These are phyloP conservation scores for Mohoua ochrocephala DNA, from an alignment of 2,113 vertebrate species.

Conservation along the genomic window DNA sequence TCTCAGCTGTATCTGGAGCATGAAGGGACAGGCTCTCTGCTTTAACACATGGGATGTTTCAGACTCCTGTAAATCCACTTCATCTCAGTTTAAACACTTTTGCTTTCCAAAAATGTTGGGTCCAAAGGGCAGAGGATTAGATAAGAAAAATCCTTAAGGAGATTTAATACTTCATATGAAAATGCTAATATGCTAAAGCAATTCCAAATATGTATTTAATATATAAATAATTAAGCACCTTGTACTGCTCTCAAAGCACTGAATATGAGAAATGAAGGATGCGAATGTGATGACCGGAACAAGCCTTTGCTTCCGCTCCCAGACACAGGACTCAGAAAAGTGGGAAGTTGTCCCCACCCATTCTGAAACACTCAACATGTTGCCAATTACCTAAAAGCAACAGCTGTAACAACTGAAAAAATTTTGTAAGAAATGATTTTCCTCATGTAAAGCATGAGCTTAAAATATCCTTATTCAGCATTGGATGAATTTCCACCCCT, in stretches of 20 bases:
- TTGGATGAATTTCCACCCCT: neutral
- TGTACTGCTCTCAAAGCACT: neutral
- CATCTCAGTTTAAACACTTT: neutral
- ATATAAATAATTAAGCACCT: neutral
- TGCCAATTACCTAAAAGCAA: neutral
- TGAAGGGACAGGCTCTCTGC: neutral
- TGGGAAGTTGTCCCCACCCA: neutral
- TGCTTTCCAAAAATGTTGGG: neutral
- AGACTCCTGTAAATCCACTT: neutral
- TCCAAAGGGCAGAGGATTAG: neutral
- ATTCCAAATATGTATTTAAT: neutral
- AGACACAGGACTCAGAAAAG: neutral
- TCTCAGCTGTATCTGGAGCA: neutral
- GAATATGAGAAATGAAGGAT: neutral
- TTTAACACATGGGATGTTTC: neutral
- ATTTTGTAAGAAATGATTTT: neutral
- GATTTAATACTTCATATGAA: neutral
- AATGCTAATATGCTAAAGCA: neutral
- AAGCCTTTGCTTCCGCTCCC: neutral
- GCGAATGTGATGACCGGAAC: accelerated
- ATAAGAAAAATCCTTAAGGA: neutral
- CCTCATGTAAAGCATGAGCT: neutral
- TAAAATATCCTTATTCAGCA: neutral
- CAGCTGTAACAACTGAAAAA: neutral
- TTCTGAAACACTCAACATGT: neutral